phyloP scores from a whole-genome alignment of 2,888 invertebrate species.

The Pecten maximus region DNA sequence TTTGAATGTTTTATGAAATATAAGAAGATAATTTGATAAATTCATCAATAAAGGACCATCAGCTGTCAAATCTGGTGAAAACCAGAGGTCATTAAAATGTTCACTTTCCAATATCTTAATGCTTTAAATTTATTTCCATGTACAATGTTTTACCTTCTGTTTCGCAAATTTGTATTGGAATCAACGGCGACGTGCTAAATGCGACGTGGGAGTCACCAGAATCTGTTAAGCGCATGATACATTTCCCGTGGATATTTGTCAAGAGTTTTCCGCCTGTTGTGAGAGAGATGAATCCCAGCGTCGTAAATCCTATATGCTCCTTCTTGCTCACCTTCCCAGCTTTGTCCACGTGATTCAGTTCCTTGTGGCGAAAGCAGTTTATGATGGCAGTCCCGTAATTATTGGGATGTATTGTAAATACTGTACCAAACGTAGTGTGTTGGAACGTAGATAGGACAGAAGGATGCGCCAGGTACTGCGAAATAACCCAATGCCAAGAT shows the following conservation, averaged over 20 bases:
- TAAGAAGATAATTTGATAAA: too few relatives aligned
- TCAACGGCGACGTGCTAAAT: neutral
- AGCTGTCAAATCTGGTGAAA: too few relatives aligned
- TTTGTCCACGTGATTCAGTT: neutral
- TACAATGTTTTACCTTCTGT: conserved; percentile 17
- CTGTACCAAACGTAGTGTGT: neutral
- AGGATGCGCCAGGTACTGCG: neutral
- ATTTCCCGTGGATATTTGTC: neutral
- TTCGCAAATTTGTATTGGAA: neutral
- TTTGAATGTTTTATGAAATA: too few relatives aligned
- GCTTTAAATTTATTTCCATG: too few relatives aligned
- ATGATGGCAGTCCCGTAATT: neutral
- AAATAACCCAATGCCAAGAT: too few relatives aligned
- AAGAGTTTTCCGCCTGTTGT: neutral
- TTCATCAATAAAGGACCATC: too few relatives aligned
- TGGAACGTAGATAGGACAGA: neutral
- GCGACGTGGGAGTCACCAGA: neutral
- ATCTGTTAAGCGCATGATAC: neutral
- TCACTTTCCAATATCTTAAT: too few relatives aligned
- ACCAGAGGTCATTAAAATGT: too few relatives aligned
- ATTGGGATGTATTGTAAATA: neutral
- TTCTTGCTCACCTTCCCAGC: neutral
- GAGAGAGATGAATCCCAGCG: neutral
- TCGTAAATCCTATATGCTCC: neutral
- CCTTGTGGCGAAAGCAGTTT: neutral